Evolutionary conservation across 2,797 vertebrate species (phyloP).

Genomic region (Catostomus latipinnis): DNA sequence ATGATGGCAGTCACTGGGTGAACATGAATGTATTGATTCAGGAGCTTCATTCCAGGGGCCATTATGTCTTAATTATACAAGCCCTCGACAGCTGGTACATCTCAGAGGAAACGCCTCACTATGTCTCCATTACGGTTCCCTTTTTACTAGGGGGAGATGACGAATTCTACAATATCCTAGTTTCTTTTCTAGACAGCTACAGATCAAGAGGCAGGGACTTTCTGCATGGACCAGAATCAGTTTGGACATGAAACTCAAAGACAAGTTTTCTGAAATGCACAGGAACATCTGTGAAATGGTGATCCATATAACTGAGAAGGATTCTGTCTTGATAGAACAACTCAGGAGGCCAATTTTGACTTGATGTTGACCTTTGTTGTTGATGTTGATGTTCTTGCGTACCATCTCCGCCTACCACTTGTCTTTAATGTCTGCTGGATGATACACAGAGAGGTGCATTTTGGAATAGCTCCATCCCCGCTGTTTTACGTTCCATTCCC

Average conservation of each 20-base stretch:
- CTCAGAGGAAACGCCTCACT: slow-evolving; percentile 59
- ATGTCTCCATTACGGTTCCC: slow-evolving; percentile 47
- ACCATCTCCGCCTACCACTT: slow-evolving; percentile 57
- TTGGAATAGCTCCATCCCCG: slow-evolving; percentile 61
- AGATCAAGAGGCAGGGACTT: slow-evolving; percentile 45
- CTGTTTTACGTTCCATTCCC: slow-evolving; percentile 59
- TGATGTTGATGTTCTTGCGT: slow-evolving; percentile 52
- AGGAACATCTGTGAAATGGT: slow-evolving; percentile 56
- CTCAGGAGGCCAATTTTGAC: slow-evolving; percentile 56
- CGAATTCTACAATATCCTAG: slow-evolving; percentile 40
- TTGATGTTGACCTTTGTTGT: slow-evolving; percentile 55
- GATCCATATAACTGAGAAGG: slow-evolving; percentile 56
- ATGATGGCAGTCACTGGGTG: slow-evolving; percentile 69
- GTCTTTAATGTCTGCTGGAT: slow-evolving; percentile 65
- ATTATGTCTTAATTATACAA: slow-evolving; percentile 56
- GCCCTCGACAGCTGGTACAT: slow-evolving; percentile 62
- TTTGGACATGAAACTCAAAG: slow-evolving; percentile 59
- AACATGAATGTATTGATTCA: slow-evolving; percentile 62
- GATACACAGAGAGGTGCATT: slow-evolving; percentile 65
- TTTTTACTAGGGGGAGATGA: slow-evolving; percentile 43
- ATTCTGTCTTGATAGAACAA: slow-evolving; percentile 43
- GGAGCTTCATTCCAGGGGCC: slow-evolving; percentile 58
- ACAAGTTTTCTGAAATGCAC: slow-evolving; percentile 56
- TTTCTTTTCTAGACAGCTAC: slow-evolving; percentile 51
- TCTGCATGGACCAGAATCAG: slow-evolving; percentile 53